Percentiles rank a stretch among this genome's conserved stretches.
These are phyloP conservation scores for Hirtodrosophila duncani DNA, from an alignment of 2,888 invertebrate species.

Conservation along the genomic window DNA sequence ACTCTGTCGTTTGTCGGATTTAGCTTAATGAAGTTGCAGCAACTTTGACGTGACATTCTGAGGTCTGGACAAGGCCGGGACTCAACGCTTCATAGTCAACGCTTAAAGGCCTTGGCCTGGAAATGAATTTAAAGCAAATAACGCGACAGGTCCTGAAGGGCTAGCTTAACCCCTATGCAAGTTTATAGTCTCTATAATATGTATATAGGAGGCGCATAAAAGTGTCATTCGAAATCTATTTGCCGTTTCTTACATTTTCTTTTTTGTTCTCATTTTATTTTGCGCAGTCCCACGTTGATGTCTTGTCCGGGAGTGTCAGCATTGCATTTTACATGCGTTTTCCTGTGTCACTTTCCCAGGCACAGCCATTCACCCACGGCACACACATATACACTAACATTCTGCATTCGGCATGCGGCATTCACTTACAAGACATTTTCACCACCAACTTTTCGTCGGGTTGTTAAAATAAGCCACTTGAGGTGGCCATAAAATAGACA, in stretches of 20 bases:
- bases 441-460: conserved; percentile 32
- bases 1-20: conserved; percentile 55
- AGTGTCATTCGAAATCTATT: conserved; percentile 13
- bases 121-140: conserved; percentile 50
- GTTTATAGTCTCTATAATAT: conserved; percentile 4
- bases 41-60: conserved; percentile 49
- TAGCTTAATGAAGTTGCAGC: conserved; percentile 57
- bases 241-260: background rate
- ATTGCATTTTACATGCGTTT: conserved; percentile 19
- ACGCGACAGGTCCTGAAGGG: conserved; percentile 1
- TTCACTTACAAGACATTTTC: conserved; percentile 11
- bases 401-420: background rate
- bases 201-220: conserved; percentile 27
- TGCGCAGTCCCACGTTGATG: no score
- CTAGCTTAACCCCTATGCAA: background rate
- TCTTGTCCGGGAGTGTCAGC: conserved; percentile 9
- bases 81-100: no score
- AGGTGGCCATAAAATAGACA: conserved; percentile 50
- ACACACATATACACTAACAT: conserved; percentile 2
- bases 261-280: background rate
- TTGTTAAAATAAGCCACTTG: conserved; percentile 56
- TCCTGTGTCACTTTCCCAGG: conserved; percentile 22
- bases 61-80: conserved; percentile 8
- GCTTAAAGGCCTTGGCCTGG: conserved; percentile 27
- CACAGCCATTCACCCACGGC: conserved; percentile 9